phyloP scores from a whole-genome alignment of 2,888 invertebrate genomes.

The Pheosia tremula region DNA sequence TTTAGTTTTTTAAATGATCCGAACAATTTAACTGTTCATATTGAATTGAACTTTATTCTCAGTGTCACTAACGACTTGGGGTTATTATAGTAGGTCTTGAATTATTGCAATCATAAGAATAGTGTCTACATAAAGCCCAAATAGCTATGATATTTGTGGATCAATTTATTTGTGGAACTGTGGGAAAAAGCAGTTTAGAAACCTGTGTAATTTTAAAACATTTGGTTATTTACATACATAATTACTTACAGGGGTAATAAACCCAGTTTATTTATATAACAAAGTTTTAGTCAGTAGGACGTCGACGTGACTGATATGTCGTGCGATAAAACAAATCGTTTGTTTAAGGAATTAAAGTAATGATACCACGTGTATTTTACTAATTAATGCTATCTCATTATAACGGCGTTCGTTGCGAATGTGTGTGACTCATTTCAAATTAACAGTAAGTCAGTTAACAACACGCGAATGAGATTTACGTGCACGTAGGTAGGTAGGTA shows the following conservation, averaged over 20 bases:
- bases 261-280: slow-evolving; percentile 43
- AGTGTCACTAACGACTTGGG: slow-evolving; percentile 1
- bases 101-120: neutral
- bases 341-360: slow-evolving; percentile 38
- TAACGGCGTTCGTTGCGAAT: slow-evolving; percentile 44
- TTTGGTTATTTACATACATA: slow-evolving; percentile 39
- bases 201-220: slow-evolving; percentile 13
- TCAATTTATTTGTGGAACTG: too few relatives aligned
- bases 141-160: too few relatives aligned
- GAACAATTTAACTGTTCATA: neutral
- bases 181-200: too few relatives aligned
- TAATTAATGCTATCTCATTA: slow-evolving; percentile 39
- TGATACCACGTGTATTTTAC: slow-evolving; percentile 31
- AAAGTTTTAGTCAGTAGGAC: slow-evolving; percentile 44
- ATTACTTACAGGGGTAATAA: slow-evolving; percentile 47
- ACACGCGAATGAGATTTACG: slow-evolving; percentile 27
- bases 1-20: slow-evolving; percentile 10
- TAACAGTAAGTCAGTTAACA: slow-evolving; percentile 30
- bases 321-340: slow-evolving; percentile 45
- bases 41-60: slow-evolving; percentile 2
- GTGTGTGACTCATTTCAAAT: slow-evolving; percentile 44
- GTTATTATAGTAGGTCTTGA: neutral
- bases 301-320: slow-evolving; percentile 60
- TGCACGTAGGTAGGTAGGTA: slow-evolving; percentile 14
- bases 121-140: too few relatives aligned